Evolutionary conservation across 23 tunicate genomes (phyloP).

Genomic region (Aplidium turbinatum): DNA sequence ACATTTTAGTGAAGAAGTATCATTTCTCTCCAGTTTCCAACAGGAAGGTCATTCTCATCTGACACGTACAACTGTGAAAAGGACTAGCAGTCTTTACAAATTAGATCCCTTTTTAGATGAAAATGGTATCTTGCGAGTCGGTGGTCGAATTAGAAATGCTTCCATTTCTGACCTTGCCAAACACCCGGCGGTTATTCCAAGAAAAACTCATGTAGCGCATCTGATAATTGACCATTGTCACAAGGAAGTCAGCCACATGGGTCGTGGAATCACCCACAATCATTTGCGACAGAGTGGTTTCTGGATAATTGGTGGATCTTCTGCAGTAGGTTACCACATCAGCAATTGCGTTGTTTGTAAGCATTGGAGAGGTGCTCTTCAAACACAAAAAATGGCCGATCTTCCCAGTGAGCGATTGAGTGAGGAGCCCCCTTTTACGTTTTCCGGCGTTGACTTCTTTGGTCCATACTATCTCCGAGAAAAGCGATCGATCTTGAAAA

Average conservation of each 20-base stretch:
- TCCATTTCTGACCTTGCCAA: too few relatives aligned
- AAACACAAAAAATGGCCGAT: conserved; percentile 11
- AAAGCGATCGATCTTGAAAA: conserved; percentile 7
- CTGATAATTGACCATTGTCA: conserved; percentile 5
- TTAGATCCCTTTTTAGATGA: conserved; percentile 11
- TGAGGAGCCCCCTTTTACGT: background rate
- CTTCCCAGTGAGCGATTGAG: conserved; percentile 11
- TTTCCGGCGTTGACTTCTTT: background rate
- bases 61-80: background rate
- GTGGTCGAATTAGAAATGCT: background rate
- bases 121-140: background rate
- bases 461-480: background rate
- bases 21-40: background rate
- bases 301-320: conserved; percentile 21
- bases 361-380: background rate
- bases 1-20: background rate
- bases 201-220: background rate
- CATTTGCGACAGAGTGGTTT: conserved; percentile 10
- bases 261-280: conserved; percentile 14
- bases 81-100: background rate
- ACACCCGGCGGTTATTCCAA: background rate
- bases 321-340: background rate
- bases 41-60: background rate
- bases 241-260: conserved; percentile 12
- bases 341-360: conserved; percentile 6